phyloP scores from a whole-genome alignment of 2,797 vertebrate species.

The Pterois miles region DNA sequence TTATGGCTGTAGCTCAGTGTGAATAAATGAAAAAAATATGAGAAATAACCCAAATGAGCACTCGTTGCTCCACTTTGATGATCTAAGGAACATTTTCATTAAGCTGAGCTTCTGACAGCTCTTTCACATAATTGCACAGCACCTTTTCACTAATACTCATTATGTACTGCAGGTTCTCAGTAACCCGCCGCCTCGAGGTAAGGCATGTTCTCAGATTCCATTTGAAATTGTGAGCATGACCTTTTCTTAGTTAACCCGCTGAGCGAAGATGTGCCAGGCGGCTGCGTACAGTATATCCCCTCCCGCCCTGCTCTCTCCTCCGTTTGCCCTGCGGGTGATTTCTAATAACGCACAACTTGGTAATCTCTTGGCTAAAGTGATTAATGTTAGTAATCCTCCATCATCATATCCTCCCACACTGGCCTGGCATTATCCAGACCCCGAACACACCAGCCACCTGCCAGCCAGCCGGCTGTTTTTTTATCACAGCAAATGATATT shows the following conservation, averaged over 20 bases:
- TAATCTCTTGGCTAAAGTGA: conserved; percentile 64
- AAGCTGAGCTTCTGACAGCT: conserved; percentile 17
- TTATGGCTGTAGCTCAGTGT: neutral
- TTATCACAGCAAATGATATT: conserved; percentile 57
- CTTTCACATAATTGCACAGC: conserved; percentile 17
- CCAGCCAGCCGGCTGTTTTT: conserved; percentile 28
- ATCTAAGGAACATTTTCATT: conserved; percentile 15
- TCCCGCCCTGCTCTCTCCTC: conserved; percentile 9
- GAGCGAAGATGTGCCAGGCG: conserved; percentile 24
- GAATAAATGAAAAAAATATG: neutral
- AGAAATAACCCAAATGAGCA: neutral
- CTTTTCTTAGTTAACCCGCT: conserved; percentile 51
- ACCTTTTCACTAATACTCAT: conserved; percentile 5
- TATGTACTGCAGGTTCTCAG: conserved; percentile 5
- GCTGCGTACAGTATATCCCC: conserved; percentile 28
- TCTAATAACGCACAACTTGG: conserved; percentile 58
- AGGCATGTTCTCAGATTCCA: conserved; percentile 30
- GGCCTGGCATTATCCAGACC: conserved; percentile 39
- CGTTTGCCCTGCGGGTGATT: conserved; percentile 39
- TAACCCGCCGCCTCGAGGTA: conserved; percentile 27
- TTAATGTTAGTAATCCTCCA: conserved; percentile 65
- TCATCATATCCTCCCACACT: conserved; percentile 50
- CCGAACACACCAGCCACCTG: conserved; percentile 27
- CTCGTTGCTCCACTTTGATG: conserved; percentile 4
- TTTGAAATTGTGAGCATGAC: conserved; percentile 45